Evolutionary conservation across 2,888 invertebrate species (phyloP).

Genomic region (Drosophila birchii): DNA sequence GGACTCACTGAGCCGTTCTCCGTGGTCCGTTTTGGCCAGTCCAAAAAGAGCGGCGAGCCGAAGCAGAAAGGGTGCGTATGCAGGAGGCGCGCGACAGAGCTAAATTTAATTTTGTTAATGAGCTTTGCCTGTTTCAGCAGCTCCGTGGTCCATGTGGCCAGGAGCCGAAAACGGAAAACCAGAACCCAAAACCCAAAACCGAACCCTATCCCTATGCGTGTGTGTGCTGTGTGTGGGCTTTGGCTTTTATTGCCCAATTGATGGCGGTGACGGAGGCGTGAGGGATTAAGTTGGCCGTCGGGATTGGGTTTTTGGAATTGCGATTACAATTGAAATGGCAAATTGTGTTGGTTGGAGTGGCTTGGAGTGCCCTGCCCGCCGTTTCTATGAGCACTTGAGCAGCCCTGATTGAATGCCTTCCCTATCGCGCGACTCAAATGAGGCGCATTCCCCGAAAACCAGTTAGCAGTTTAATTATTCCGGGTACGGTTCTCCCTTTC

Average conservation of each 20-base stretch:
- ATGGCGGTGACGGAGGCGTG: conserved; percentile 4
- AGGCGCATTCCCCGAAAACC: not conserved
- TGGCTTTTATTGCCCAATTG: conserved; percentile 19
- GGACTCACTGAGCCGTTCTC: conserved; percentile 26
- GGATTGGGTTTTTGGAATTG: conserved; percentile 3
- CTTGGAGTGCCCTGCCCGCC: not conserved
- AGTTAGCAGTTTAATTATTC: conserved; percentile 36
- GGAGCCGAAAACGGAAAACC: too few relatives aligned
- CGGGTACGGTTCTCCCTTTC: not conserved
- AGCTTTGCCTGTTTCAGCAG: conserved; percentile 60
- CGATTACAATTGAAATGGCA: conserved; percentile 12
- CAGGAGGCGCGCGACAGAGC: conserved; percentile 39
- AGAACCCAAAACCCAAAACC: not conserved
- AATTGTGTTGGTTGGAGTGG: not conserved
- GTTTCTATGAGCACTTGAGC: not conserved
- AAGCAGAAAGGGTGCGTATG: conserved; percentile 14
- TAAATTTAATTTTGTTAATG: conserved; percentile 77
- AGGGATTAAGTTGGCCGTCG: conserved; percentile 18
- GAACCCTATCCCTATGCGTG: not conserved
- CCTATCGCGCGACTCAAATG: conserved; percentile 12
- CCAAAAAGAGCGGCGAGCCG: not conserved
- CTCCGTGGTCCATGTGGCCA: conserved; percentile 17
- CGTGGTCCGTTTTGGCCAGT: conserved; percentile 42
- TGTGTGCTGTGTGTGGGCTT: not conserved
- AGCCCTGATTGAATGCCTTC: conserved; percentile 1